Evolutionary conservation across 2,113 vertebrate species (phyloP).

Genomic region (Carassius auratus): DNA sequence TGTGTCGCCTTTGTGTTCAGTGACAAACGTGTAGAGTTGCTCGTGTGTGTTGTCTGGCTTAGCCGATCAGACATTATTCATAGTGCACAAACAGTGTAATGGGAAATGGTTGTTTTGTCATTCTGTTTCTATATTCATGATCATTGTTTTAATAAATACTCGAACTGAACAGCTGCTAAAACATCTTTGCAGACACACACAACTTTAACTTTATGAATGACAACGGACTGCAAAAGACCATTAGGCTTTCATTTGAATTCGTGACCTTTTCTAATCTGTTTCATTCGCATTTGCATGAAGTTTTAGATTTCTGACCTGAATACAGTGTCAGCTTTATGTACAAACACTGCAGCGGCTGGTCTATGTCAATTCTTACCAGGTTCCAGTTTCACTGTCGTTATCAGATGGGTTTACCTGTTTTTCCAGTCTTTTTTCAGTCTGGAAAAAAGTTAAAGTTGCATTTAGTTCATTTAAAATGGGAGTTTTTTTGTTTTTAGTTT

Average conservation of each 20-base stretch:
- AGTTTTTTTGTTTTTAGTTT: neutral
- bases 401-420: neutral
- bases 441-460: neutral
- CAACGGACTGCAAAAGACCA: neutral
- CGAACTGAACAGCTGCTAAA: neutral
- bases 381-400: neutral
- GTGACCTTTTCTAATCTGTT: constrained; percentile 59
- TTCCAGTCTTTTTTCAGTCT: neutral
- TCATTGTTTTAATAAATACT: constrained; percentile 22
- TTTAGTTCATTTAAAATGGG: neutral
- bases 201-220: constrained; percentile 8
- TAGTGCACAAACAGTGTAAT: neutral
- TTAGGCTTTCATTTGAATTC: constrained; percentile 57
- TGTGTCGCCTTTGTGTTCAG: neutral
- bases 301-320: constrained; percentile 52
- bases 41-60: neutral
- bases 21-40: neutral
- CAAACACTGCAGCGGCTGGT: neutral
- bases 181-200: neutral
- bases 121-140: neutral
- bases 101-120: neutral
- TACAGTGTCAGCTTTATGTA: constrained; percentile 29
- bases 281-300: constrained; percentile 58
- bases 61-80: neutral
- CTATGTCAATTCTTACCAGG: neutral